These are phyloP conservation scores for Trichomycterus rosablanca DNA, from an alignment of 2,113 vertebrate species.

Conservation along the genomic window DNA sequence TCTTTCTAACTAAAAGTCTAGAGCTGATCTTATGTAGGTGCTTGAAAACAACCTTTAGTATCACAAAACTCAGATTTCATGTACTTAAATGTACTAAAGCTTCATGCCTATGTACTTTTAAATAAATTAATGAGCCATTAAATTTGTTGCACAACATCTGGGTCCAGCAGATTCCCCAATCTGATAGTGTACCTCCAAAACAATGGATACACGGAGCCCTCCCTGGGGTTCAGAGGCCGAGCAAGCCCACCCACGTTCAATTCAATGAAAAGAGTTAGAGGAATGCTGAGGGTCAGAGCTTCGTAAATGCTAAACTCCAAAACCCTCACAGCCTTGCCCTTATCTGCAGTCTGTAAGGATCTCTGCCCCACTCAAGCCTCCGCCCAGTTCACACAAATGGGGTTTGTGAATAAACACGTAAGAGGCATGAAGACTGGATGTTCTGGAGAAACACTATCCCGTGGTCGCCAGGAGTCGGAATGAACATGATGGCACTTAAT, in stretches of 20 bases:
- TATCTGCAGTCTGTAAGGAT: no score
- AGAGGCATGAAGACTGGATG: slow-evolving; percentile 51
- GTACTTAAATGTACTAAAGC: no score
- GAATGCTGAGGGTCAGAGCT: slow-evolving; percentile 55
- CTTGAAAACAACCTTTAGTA: no score
- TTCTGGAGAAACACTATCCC: slow-evolving; percentile 57
- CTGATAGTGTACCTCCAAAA: slow-evolving; percentile 50
- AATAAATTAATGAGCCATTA: no score
- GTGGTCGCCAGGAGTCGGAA: no score
- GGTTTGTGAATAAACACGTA: slow-evolving; percentile 58
- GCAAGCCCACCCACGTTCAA: slow-evolving; percentile 63
- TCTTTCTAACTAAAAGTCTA: no score
- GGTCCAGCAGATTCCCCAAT: slow-evolving; percentile 51
- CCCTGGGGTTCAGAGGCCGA: slow-evolving; percentile 58
- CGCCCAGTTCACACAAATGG: slow-evolving; percentile 58
- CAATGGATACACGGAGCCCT: slow-evolving; percentile 53
- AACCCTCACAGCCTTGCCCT: slow-evolving; percentile 55
- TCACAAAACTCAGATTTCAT: no score
- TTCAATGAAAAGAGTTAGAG: slow-evolving; percentile 43
- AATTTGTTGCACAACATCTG: slow-evolving; percentile 31
- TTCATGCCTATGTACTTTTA: no score
- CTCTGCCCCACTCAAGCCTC: slow-evolving; percentile 42
- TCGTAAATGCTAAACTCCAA: slow-evolving; percentile 46
- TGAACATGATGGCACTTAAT: no score
- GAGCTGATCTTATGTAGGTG: no score